Conservation (phyloP, 2,113 vertebrate species). For the Motacilla tschutschensis region DNA sequence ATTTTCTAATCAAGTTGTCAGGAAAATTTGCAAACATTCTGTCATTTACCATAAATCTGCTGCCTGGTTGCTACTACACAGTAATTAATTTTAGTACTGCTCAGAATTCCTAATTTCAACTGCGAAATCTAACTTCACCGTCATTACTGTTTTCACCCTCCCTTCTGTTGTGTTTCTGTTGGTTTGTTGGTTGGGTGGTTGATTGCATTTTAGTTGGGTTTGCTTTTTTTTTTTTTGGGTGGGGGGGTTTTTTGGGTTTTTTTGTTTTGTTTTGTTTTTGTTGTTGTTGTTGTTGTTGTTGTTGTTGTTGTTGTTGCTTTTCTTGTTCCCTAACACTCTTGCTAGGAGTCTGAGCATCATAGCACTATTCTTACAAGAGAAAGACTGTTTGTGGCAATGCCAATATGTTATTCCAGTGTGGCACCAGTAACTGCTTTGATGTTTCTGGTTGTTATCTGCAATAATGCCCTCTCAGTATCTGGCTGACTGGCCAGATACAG, state of each 20-base stretch:
- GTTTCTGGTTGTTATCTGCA: conserved; percentile 26
- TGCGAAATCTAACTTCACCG: conserved; percentile 47
- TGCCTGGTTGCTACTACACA: conserved; percentile 74
- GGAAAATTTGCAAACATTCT: conserved; percentile 78
- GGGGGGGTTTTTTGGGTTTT: not conserved
- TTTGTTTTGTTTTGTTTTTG: too few species aligned
- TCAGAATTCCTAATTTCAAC: conserved; percentile 74
- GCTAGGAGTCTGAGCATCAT: conserved; percentile 19
- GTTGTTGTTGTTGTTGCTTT: not conserved
- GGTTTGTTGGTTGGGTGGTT: not conserved
- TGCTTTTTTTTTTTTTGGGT: too few species aligned
- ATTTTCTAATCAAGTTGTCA: conserved; percentile 78
- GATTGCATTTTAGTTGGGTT: not conserved
- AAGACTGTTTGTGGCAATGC: conserved; percentile 7
- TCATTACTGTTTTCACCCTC: not conserved
- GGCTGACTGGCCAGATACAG: conserved; percentile 8
- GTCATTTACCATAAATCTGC: conserved; percentile 83
- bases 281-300: not conserved
- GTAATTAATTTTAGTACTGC: conserved; percentile 75
- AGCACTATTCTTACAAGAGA: not conserved
- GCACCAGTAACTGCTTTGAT: not conserved
- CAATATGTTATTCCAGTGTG: not conserved
- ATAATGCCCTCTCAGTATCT: not conserved
- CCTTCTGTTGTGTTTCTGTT: not conserved
- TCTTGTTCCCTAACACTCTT: not conserved